phyloP scores from a whole-genome alignment of 1,140 invertebrate genomes.

The Drosophila jambulina region DNA sequence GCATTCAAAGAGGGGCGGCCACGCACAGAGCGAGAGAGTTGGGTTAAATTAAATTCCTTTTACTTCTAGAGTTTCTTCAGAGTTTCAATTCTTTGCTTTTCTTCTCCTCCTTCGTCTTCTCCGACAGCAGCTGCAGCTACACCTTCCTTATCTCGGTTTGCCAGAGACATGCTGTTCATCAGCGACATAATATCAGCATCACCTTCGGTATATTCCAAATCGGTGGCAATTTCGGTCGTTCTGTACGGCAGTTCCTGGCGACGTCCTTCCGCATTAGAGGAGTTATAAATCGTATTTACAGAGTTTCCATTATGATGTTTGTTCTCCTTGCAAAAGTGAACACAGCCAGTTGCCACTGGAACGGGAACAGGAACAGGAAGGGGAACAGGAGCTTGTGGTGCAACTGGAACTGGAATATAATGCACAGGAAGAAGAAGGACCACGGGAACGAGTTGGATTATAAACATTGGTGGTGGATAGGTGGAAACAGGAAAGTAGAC shows the following conservation, averaged over 20 bases:
- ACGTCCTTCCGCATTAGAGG: background rate
- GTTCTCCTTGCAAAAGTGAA: background rate
- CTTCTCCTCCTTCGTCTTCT: background rate
- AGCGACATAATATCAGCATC: background rate
- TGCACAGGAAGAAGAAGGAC: background rate
- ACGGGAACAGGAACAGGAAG: no score
- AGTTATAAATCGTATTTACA: background rate
- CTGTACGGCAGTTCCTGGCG: background rate
- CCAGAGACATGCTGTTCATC: background rate
- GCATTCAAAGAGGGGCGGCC: slow-evolving; percentile 1
- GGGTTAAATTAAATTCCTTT: background rate
- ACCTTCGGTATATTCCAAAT: background rate
- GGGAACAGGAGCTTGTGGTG: background rate
- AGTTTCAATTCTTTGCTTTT: background rate
- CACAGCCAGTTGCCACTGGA: background rate
- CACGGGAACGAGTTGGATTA: background rate
- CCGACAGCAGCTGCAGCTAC: background rate
- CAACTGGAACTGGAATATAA: background rate
- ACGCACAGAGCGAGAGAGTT: slow-evolving; percentile 37
- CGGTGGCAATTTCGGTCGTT: background rate
- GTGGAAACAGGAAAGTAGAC: background rate
- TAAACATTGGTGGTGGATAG: background rate
- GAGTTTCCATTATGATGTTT: background rate
- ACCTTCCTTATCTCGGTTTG: background rate
- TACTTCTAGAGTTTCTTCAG: background rate